Evolutionary conservation across 2,797 vertebrate species (phyloP).

Genomic region (Notolepis coatsorum): DNA sequence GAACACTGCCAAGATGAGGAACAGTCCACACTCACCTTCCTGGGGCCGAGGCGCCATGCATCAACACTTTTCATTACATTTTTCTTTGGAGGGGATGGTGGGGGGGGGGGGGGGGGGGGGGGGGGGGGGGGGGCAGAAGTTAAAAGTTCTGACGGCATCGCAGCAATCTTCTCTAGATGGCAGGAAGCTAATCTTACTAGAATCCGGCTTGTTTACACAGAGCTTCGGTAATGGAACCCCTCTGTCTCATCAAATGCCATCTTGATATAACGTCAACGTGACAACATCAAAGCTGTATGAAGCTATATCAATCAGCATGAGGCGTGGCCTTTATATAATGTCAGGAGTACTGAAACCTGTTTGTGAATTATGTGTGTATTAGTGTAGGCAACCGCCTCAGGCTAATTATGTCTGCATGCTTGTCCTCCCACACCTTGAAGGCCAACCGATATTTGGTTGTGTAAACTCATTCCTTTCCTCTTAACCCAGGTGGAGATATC

Average conservation of each 20-base stretch:
- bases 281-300: constrained; percentile 25
- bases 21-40: constrained; percentile 14
- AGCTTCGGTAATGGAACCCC: constrained; percentile 5
- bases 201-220: not conserved
- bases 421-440: constrained; percentile 16
- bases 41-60: not conserved
- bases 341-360: constrained; percentile 14
- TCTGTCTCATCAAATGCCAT: constrained; percentile 7
- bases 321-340: constrained; percentile 35
- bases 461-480: constrained; percentile 41
- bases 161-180: no score
- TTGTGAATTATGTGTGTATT: constrained; percentile 27
- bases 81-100: no score
- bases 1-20: constrained; percentile 17
- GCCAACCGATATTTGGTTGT: constrained; percentile 41
- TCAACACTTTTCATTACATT: constrained; percentile 7
- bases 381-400: constrained; percentile 24
- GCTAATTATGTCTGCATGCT: constrained; percentile 35
- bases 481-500: not conserved
- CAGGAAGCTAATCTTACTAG: no score
- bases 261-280: not conserved
- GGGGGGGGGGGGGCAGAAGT: not conserved
- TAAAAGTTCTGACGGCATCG: not conserved
- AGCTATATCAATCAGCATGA: constrained; percentile 33
- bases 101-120: no score